phyloP scores from a whole-genome alignment of 2,888 invertebrate genomes.

The Phyllotreta striolata region DNA sequence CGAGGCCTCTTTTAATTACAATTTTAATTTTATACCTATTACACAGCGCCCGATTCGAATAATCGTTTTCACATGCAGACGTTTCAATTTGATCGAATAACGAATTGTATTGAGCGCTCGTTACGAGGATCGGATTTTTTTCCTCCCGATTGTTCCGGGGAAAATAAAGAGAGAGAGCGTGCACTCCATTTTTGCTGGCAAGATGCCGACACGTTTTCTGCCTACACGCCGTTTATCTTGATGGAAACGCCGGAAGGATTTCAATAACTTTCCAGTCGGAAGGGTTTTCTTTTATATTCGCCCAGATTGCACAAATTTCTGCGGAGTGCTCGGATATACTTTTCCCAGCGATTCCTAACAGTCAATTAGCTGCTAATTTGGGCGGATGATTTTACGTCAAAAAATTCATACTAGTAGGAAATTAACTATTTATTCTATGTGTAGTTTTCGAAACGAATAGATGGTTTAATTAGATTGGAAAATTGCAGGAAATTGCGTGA shows the following conservation, averaged over 20 bases:
- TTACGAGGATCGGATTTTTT: too few relatives aligned
- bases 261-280: constrained; percentile 19
- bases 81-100: too few relatives aligned
- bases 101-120: too few relatives aligned
- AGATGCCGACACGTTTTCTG: constrained; percentile 4
- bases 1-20: not conserved
- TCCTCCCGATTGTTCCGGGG: not conserved
- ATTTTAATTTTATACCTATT: too few relatives aligned
- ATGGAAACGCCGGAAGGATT: constrained; percentile 22
- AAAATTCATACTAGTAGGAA: too few relatives aligned
- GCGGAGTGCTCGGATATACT: constrained; percentile 8
- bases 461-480: too few relatives aligned
- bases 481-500: too few relatives aligned
- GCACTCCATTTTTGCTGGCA: constrained; percentile 6
- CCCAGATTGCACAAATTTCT: constrained; percentile 17
- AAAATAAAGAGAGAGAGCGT: not conserved
- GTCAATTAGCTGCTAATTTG: constrained; percentile 1
- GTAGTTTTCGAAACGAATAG: too few relatives aligned
- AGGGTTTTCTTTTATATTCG: constrained; percentile 19
- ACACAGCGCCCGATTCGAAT: too few relatives aligned
- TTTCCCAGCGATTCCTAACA: constrained; percentile 14
- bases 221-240: constrained; percentile 18
- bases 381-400: not conserved
- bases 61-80: too few relatives aligned
- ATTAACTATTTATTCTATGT: too few relatives aligned